Evolutionary conservation across 2,888 invertebrate genomes (phyloP).

Genomic region (Drosophila macrospina): DNA sequence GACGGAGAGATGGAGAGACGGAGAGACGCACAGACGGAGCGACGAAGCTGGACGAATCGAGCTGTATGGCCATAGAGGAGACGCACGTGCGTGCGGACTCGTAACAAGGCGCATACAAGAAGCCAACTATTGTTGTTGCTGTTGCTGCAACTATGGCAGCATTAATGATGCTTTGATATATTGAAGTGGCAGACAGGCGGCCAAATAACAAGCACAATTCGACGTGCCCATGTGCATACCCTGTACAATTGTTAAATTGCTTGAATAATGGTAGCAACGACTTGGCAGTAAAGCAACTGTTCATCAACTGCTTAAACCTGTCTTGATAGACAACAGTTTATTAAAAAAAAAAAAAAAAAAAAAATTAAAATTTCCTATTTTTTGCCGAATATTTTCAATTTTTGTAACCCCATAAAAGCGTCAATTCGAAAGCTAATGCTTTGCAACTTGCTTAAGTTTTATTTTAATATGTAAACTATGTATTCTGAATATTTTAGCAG

Average conservation of each 20-base stretch:
- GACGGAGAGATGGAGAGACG: neutral
- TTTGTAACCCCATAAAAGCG: neutral
- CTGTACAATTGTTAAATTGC: neutral
- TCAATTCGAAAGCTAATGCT: neutral
- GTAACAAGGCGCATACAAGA: slow-evolving; percentile 24
- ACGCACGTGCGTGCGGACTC: slow-evolving; percentile 66
- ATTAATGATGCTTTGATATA: slow-evolving; percentile 78
- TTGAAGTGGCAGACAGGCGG: slow-evolving; percentile 67
- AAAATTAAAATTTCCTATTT: too few species aligned
- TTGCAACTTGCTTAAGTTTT: neutral
- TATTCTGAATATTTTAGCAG: neutral
- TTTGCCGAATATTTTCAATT: neutral
- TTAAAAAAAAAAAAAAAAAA: too few species aligned
- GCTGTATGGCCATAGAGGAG: neutral
- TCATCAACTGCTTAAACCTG: too few species aligned
- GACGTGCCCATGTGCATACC: slow-evolving; percentile 11
- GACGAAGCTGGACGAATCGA: neutral
- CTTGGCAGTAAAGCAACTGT: neutral
- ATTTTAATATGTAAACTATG: neutral
- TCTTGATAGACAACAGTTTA: too few species aligned
- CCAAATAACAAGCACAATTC: slow-evolving; percentile 24
- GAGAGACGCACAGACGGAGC: neutral
- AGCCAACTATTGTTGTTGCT: slow-evolving; percentile 27
- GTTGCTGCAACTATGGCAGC: slow-evolving; percentile 64
- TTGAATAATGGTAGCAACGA: neutral